These are phyloP conservation scores for Eupeodes latifasciatus DNA, from an alignment of 2,888 invertebrate genomes.

Conservation along the genomic window DNA sequence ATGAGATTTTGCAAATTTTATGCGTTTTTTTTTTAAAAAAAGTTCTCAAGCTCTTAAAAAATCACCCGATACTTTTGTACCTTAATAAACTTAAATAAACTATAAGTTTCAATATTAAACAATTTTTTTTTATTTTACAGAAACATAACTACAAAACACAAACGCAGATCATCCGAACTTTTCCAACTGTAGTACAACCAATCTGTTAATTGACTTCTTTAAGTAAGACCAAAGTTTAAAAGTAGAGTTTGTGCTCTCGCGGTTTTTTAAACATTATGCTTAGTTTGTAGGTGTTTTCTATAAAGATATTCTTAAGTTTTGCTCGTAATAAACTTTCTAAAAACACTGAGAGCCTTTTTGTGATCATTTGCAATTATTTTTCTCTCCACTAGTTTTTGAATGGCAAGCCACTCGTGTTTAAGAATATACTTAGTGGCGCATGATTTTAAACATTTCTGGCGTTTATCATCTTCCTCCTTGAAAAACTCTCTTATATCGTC, in stretches of 20 bases:
- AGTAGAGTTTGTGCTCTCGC: not conserved
- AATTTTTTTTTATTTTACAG: constrained; percentile 74
- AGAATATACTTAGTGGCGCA: constrained; percentile 79
- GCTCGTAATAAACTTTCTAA: constrained; percentile 81
- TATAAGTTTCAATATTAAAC: too few species aligned
- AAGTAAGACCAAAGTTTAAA: not conserved
- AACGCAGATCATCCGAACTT: constrained; percentile 77
- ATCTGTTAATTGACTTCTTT: not conserved
- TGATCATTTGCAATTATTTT: constrained; percentile 79
- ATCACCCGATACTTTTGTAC: too few species aligned
- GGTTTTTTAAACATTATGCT: not conserved
- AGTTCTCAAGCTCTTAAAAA: too few species aligned
- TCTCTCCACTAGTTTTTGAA: constrained; percentile 80
- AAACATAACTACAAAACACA: constrained; percentile 79
- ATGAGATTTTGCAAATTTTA: too few species aligned
- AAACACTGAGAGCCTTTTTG: constrained; percentile 80
- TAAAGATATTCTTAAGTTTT: constrained; percentile 79
- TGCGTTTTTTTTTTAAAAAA: too few species aligned
- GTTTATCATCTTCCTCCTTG: constrained; percentile 78
- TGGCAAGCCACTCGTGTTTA: constrained; percentile 81
- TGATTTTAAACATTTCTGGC: constrained; percentile 76
- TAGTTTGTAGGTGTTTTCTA: not conserved
- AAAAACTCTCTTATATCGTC: constrained; percentile 80
- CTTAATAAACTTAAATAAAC: not conserved
- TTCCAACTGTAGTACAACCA: constrained; percentile 63